Evolutionary conservation across 2,113 vertebrate genomes (phyloP).

Genomic region (Etheostoma cragini): DNA sequence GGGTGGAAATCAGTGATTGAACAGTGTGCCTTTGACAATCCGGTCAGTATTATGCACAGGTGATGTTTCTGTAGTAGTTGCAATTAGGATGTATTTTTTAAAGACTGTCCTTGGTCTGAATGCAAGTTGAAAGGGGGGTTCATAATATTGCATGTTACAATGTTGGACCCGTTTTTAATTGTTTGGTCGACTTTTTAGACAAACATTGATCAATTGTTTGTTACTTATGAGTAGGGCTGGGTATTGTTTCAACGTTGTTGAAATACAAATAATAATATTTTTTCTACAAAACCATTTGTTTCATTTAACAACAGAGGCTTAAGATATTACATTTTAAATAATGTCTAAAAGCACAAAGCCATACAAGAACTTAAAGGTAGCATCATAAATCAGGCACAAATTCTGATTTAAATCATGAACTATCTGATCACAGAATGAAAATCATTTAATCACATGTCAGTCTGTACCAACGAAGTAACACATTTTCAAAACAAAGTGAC

Average conservation of each 20-base stretch:
- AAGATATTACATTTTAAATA: background rate
- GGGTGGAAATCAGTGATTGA: constrained; percentile 39
- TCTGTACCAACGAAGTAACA: background rate
- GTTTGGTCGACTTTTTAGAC: background rate
- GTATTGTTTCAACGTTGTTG: too few species aligned
- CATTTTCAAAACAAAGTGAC: background rate
- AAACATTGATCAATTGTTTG: background rate
- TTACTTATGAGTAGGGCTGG: background rate
- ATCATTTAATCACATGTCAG: background rate
- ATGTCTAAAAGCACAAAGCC: background rate
- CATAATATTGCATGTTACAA: background rate
- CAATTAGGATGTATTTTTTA: background rate
- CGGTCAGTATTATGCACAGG: constrained; percentile 1
- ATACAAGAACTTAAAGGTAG: background rate
- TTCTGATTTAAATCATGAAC: background rate
- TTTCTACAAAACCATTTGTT: background rate
- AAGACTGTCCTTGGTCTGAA: background rate
- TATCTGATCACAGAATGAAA: background rate
- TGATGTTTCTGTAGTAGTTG: background rate
- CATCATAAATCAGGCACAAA: background rate
- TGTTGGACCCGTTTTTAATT: background rate
- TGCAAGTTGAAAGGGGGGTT: background rate
- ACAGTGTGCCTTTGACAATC: background rate
- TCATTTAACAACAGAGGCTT: background rate
- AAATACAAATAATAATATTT: background rate